Evolutionary conservation across 2,113 vertebrate species (phyloP).

Genomic region (Condylura cristata): DNA sequence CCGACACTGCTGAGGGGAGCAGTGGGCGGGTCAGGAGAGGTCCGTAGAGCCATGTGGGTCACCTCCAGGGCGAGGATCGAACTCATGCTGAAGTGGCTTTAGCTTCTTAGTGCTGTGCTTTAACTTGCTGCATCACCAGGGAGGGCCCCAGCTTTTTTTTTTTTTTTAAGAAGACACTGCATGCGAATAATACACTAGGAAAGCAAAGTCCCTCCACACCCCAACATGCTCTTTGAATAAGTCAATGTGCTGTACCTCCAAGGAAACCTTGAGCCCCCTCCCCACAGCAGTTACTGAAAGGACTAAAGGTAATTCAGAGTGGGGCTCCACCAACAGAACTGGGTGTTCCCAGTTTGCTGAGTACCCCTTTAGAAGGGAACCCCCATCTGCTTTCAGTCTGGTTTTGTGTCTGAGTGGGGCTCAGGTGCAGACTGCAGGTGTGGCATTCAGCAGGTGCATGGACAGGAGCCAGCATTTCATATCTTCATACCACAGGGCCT

Average conservation of each 20-base stretch:
- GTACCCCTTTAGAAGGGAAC: background rate
- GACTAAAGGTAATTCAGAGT: background rate
- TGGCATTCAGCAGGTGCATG: constrained; percentile 87
- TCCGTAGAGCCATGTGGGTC: too few relatives aligned
- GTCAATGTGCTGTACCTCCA: background rate
- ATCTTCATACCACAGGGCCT: constrained; percentile 85
- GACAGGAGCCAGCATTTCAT: constrained; percentile 81
- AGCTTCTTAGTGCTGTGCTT: too few relatives aligned
- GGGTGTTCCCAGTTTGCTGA: background rate
- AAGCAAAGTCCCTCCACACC: background rate
- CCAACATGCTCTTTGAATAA: constrained; percentile 3
- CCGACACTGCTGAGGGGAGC: too few relatives aligned
- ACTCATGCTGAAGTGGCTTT: too few relatives aligned
- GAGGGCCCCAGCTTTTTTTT: too few relatives aligned
- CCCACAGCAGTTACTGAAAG: background rate
- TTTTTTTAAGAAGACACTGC: background rate
- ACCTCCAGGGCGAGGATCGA: too few relatives aligned
- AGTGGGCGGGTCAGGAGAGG: too few relatives aligned
- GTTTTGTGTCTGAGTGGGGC: constrained; percentile 35
- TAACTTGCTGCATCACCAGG: too few relatives aligned
- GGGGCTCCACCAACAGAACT: background rate
- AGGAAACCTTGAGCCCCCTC: background rate
- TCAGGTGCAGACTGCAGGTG: constrained; percentile 80
- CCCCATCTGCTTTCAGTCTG: constrained; percentile 27
- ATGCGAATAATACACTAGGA: constrained; percentile 19